A percentile compares a stretch with the other conserved stretches of the same genome.
These are phyloP conservation scores for Drosophila merina DNA, from an alignment of 2,888 invertebrate species.

Conservation along the genomic window DNA sequence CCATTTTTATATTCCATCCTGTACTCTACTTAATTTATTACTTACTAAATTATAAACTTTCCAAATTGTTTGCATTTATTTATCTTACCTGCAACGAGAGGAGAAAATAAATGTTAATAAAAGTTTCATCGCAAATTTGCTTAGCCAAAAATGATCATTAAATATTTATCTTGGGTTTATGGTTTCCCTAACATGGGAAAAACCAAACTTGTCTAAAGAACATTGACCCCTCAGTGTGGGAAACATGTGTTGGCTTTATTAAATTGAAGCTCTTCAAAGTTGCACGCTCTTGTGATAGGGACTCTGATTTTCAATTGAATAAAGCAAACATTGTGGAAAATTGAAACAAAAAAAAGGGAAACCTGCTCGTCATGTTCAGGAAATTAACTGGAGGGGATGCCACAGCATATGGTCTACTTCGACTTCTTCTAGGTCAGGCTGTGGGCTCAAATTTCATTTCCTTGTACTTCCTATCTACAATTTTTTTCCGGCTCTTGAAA, in stretches of 20 bases:
- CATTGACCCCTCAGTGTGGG: conserved; percentile 10
- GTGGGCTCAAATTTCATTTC: conserved; percentile 58
- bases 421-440: conserved; percentile 55
- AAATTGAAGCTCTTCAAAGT: conserved; percentile 11
- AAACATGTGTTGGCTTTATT: conserved; percentile 5
- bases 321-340: conserved; percentile 19
- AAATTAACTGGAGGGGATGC: conserved; percentile 39
- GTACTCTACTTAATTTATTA: background rate
- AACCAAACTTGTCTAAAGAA: background rate
- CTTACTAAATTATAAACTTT: background rate
- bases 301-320: conserved; percentile 35
- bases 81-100: conserved; percentile 56
- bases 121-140: conserved; percentile 5
- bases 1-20: background rate
- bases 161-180: conserved; percentile 34
- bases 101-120: conserved; percentile 24
- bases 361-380: conserved; percentile 43
- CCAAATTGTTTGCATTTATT: background rate
- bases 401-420: conserved; percentile 40
- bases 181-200: background rate
- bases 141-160: conserved; percentile 26
- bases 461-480: conserved; percentile 54
- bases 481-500: conserved; percentile 29
- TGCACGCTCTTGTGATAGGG: conserved; percentile 7
- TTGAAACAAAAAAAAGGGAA: conserved; percentile 24